A percentile compares a stretch with the other conserved stretches of the same genome.
Evolutionary conservation across 2,888 invertebrate genomes (phyloP).

Genomic region (Chrysina gloriosa): DNA sequence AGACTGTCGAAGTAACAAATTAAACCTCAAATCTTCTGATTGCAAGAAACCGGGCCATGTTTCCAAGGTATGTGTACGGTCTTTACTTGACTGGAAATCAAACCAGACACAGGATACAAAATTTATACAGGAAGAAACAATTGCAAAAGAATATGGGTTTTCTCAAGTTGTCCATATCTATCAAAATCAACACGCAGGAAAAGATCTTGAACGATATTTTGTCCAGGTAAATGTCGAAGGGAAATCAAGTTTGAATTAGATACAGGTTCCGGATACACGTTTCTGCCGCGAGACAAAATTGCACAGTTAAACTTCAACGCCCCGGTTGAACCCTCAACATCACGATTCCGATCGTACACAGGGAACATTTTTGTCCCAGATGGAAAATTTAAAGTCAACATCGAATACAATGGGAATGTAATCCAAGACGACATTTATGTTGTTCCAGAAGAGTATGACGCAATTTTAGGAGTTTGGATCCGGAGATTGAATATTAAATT

Average conservation of each 20-base stretch:
- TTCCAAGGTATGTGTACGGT: neutral
- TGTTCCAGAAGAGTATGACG: slow-evolving; percentile 37
- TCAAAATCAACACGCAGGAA: neutral
- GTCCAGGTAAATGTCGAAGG: neutral
- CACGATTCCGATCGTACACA: no score
- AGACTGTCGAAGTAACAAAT: neutral
- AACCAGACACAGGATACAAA: neutral
- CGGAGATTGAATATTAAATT: slow-evolving; percentile 39
- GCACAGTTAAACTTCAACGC: no score
- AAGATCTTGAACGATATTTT: neutral
- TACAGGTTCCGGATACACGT: no score
- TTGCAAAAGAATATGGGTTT: neutral
- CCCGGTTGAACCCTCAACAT: no score
- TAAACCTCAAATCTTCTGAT: neutral
- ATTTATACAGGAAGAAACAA: neutral
- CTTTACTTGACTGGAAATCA: no score
- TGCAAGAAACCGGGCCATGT: neutral
- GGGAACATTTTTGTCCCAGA: no score
- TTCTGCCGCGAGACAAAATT: no score
- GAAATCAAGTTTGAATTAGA: neutral
- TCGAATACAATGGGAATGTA: no score
- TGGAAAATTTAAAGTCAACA: no score
- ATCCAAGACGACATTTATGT: no score
- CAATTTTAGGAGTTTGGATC: slow-evolving; percentile 42
- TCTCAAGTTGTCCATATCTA: neutral